Base-by-base conservation (phyloP, 1,140 invertebrate genomes). In the Tachypleus tridentatus region DNA sequence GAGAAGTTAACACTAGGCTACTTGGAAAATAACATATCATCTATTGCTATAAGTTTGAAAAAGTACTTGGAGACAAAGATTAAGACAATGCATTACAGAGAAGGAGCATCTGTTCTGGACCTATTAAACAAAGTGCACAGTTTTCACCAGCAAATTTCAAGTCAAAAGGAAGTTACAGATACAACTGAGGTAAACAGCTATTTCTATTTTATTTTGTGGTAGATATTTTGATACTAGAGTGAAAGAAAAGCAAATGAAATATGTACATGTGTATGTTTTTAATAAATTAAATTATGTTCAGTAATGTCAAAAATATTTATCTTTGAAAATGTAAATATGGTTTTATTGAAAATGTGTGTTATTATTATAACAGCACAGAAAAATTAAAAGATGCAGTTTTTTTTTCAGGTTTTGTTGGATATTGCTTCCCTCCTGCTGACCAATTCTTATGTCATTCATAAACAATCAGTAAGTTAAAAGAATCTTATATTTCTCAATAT, bases 1-100 rank as follows among this genome's bases (percentile, higher is more conserved):
- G 60, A 64, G 48, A 70, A 63, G 50, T 51, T 70, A n/a, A 64
- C 63, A 48, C 57, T 70, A 58, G 69, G 69, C 8, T 70, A 67
- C 57, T 51, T 68, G 51, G 51, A 64, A 47, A 68, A 66, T 47
- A 62, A 64, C 58, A 59, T 66, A 6, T 60, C 57, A 6, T 29
- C 54, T 7, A n/a, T 70, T 9, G 51, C 68, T 57, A 54, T 51
- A 47, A 61, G 68, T 52, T 50, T 70, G 4, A 63, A 62, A 48
- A 7, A 47, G 4, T 66, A 67, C 61, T 56, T 70, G 48, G 61
- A 61, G 60, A 63, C 60, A 51, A 68, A 62, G 52, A 62, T 58
- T 49, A 57, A 54, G 10, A 64, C 53, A 8, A 62, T 70, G 10
- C 66, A 70, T 59, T 58, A 62, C 58, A 64, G 63, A 0, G 69